These are phyloP conservation scores for Toxotes lorentzi DNA, from an alignment of 2,797 vertebrate species.

Conservation along the genomic window DNA sequence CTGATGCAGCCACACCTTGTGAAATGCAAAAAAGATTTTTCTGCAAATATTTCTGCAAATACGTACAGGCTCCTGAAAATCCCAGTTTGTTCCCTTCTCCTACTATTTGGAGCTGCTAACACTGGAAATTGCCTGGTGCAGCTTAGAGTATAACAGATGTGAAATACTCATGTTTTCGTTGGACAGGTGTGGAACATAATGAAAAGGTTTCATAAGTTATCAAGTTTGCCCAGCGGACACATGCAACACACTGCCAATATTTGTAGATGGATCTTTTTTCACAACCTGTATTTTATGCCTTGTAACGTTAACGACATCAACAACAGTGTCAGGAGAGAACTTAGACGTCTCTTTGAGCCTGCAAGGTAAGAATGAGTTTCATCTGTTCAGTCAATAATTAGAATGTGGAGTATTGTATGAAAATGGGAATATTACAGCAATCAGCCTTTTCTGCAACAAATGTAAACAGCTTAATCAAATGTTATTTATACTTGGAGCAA, in stretches of 20 bases:
- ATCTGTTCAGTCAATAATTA: constrained; percentile 35
- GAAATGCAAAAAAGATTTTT: too few relatives aligned
- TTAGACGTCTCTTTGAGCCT: neutral
- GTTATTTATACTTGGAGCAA: constrained; percentile 4
- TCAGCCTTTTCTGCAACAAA: constrained; percentile 28
- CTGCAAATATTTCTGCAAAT: too few relatives aligned
- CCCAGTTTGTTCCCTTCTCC: constrained; percentile 34
- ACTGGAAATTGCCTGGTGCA: neutral
- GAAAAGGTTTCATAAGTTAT: constrained; percentile 16
- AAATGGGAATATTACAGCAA: constrained; percentile 55
- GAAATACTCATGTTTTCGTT: constrained; percentile 3
- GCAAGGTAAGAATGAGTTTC: constrained; percentile 18
- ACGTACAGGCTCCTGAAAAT: constrained; percentile 28
- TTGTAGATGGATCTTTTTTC: constrained; percentile 14
- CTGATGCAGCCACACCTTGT: too few relatives aligned
- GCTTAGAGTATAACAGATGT: neutral
- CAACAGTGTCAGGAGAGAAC: neutral
- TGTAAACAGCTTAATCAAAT: constrained; percentile 53
- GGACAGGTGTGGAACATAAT: constrained; percentile 18
- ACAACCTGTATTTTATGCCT: constrained; percentile 9
- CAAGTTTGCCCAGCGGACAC: constrained; percentile 14
- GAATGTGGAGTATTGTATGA: constrained; percentile 14
- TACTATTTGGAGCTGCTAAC: constrained; percentile 11
- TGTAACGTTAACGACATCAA: neutral
- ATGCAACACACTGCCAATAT: constrained; percentile 5